Base-by-base conservation (phyloP, 2,113 vertebrate genomes). In the Atractosteus spatula region DNA sequence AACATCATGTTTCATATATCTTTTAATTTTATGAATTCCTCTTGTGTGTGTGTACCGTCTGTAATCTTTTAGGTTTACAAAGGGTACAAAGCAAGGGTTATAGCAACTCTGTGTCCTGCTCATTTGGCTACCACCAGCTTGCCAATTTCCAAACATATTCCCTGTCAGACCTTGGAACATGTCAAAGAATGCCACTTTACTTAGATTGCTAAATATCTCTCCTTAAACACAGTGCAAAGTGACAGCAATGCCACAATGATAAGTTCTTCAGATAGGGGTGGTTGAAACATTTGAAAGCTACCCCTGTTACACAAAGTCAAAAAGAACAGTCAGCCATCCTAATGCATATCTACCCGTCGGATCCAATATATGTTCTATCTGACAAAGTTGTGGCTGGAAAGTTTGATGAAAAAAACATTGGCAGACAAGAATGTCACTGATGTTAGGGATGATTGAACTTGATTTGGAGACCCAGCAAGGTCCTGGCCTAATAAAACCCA, bases 161-260 rank as follows among this genome's bases (percentile, higher is more conserved):
- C 84, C 88, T 89, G 92, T 92, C 90, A 92, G 92, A 92, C 88
- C 84, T 92, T 90, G 90, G 91, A 94, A 94, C 93, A 93, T 93
- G 94, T 95, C 94, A 93, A 93, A 89, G 91, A 88, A 88, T 93
- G 92, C 92, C 90, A 89, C 89, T 90, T 90, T 91, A 88, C 88
- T 91, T 88, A 89, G 91, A 90, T 91, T 89, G 87, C 92, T 85
- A 84, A 84, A 87, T 83, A 79, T 88, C 87, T 91, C 83, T 84
- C 90, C 84, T 83, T 87, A 89, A 93, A 91, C 89, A 84, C 91
- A 92, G 90, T 86, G 87, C 91, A 88, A 92, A 92, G 92, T 96
- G 95, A 97, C 97, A 96, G 91, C 86, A 90, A 90, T 94, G 96
- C 93, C 94, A 97, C 91, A 94, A 89, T 81, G 91, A 96, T 97